Conservation (phyloP, 2,113 vertebrate genomes). For the Corythoichthys intestinalis region DNA sequence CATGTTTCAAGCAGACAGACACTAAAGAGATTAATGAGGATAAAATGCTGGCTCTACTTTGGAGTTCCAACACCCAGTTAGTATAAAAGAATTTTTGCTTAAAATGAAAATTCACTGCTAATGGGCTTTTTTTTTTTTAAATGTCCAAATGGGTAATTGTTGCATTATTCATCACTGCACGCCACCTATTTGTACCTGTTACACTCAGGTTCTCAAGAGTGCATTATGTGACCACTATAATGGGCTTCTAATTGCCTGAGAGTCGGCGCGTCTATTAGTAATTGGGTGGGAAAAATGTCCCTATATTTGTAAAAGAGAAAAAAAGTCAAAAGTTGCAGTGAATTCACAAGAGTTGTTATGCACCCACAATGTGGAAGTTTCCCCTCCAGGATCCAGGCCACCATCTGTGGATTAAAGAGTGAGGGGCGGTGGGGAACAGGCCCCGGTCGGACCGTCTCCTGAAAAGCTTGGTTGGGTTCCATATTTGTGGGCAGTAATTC, state of each 20-base stretch:
- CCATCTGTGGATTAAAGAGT: slow-evolving; percentile 30
- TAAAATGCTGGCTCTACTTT: neutral
- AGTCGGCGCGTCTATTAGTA: slow-evolving; percentile 20
- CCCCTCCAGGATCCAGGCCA: slow-evolving; percentile 44
- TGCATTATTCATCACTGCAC: slow-evolving; percentile 34
- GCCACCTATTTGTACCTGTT: slow-evolving; percentile 23
- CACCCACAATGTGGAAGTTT: slow-evolving; percentile 38
- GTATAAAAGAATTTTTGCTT: neutral
- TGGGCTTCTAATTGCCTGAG: slow-evolving; percentile 17
- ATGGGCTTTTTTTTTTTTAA: slow-evolving; percentile 1
- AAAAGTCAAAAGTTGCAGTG: neutral
- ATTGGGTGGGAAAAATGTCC: neutral
- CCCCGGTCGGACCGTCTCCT: slow-evolving; percentile 40
- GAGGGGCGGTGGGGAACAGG: slow-evolving; percentile 19
- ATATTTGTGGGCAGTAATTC: slow-evolving; percentile 53
- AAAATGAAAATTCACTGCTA: slow-evolving; percentile 12
- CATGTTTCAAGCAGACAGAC: neutral
- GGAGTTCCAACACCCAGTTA: neutral
- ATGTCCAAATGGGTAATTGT: slow-evolving; percentile 19
- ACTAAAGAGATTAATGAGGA: neutral
- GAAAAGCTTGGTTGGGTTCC: slow-evolving; percentile 49
- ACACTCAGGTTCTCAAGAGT: slow-evolving; percentile 25
- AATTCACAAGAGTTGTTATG: slow-evolving; percentile 9
- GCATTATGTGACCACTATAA: slow-evolving; percentile 29
- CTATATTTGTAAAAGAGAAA: neutral